Conservation (phyloP, 2,888 invertebrate species). For the Ryuthela nishihirai region DNA sequence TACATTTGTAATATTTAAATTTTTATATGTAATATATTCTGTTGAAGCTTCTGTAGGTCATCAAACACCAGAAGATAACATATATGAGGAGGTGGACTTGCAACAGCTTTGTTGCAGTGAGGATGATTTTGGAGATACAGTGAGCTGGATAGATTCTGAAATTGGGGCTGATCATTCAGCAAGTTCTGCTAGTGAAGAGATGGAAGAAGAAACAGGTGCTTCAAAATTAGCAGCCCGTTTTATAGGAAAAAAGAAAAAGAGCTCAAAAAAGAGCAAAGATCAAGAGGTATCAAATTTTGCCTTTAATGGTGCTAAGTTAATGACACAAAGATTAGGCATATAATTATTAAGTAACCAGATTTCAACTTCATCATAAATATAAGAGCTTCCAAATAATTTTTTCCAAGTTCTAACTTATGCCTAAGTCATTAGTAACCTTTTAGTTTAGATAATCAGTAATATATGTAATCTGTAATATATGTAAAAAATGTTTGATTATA, state of each 20-base stretch:
- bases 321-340: no score
- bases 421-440: no score
- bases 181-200: constrained; percentile 36
- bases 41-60: constrained; percentile 17
- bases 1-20: no score
- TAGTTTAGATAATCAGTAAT: no score
- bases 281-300: constrained; percentile 12
- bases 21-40: not conserved
- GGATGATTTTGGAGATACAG: constrained; percentile 32
- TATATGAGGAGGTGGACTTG: constrained; percentile 44
- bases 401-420: no score
- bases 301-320: no score
- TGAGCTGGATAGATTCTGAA: constrained; percentile 36
- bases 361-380: no score
- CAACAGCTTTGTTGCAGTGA: constrained; percentile 31
- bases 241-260: constrained; percentile 36
- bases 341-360: no score
- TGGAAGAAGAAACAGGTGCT: constrained; percentile 33
- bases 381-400: no score
- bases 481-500: no score
- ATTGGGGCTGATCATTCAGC: constrained; percentile 26
- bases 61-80: constrained; percentile 42
- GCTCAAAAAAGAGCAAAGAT: constrained; percentile 29
- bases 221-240: constrained; percentile 31
- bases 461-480: no score